Conservation (phyloP, 2,797 vertebrate genomes). For the Lutjanus argentimaculatus region DNA sequence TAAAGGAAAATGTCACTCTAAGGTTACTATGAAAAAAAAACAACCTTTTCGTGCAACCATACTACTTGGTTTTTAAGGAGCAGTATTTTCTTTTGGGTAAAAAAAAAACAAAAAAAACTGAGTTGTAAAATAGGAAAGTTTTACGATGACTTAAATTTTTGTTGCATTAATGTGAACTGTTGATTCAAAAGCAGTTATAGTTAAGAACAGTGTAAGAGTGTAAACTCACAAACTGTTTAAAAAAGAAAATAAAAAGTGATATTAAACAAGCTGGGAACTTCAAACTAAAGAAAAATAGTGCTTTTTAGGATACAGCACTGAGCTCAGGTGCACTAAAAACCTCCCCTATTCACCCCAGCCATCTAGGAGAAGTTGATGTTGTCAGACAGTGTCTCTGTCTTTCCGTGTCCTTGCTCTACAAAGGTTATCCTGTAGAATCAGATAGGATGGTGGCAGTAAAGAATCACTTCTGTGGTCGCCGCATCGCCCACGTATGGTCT, state of each 20-base stretch:
- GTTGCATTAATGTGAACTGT: too few species aligned
- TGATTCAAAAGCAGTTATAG: too few species aligned
- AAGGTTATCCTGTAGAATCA: slow-evolving; percentile 81
- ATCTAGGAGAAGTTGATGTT: slow-evolving; percentile 73
- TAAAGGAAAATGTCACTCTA: too few species aligned
- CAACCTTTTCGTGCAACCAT: too few species aligned
- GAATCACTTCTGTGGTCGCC: slow-evolving; percentile 75
- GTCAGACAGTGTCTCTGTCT: slow-evolving; percentile 78
- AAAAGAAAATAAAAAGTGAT: slow-evolving; percentile 3
- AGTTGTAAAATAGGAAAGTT: too few species aligned
- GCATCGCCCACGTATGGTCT: slow-evolving; percentile 68
- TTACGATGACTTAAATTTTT: too few species aligned
- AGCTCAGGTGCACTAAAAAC: slow-evolving; percentile 70
- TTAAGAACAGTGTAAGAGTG: too few species aligned
- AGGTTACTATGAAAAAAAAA: too few species aligned
- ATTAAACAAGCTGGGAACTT: slow-evolving; percentile 43
- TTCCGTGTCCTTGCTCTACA: slow-evolving; percentile 78
- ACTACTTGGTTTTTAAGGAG: too few species aligned
- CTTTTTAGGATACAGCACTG: slow-evolving; percentile 18
- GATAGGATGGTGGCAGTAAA: slow-evolving; percentile 76
- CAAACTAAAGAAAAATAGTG: slow-evolving; percentile 32
- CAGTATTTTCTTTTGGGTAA: too few species aligned
- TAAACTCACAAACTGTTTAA: neutral
- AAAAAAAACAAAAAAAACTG: too few species aligned
- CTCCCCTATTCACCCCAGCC: slow-evolving; percentile 63